Evolutionary conservation across 2,888 invertebrate genomes (phyloP).

Genomic region (Agrotis puta): DNA sequence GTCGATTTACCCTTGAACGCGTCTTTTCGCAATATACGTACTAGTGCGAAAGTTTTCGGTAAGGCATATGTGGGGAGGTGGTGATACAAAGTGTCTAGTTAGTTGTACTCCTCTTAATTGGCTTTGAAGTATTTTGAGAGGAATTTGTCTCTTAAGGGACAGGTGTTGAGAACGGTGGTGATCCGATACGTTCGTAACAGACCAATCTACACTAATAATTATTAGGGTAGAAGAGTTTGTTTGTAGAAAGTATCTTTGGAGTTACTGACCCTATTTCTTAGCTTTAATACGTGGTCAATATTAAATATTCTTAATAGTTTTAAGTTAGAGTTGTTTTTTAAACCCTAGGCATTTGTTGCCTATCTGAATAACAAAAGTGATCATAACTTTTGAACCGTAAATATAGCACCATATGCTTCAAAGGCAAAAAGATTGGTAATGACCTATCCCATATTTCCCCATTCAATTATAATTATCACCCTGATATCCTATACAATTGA

Average conservation of each 20-base stretch:
- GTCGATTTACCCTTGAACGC: slow-evolving; percentile 29
- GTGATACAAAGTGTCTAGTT: slow-evolving; percentile 16
- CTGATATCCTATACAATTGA: too few species aligned
- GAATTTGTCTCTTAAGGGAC: background rate
- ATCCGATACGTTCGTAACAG: background rate
- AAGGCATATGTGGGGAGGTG: slow-evolving; percentile 23
- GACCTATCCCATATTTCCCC: background rate
- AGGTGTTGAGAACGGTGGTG: background rate
- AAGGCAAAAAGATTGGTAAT: too few species aligned
- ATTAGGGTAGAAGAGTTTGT: background rate
- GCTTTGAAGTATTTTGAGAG: slow-evolving; percentile 5
- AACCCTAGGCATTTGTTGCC: too few species aligned
- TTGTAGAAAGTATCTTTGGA: too few species aligned
- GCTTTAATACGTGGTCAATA: too few species aligned
- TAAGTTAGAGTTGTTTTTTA: too few species aligned
- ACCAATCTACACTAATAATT: background rate
- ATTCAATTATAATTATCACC: too few species aligned
- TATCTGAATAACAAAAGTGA: too few species aligned
- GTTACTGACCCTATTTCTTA: too few species aligned
- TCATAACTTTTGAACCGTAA: too few species aligned
- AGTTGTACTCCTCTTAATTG: slow-evolving; percentile 5
- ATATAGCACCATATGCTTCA: too few species aligned
- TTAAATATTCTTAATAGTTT: too few species aligned
- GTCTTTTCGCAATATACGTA: slow-evolving; percentile 19
- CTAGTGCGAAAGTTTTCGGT: slow-evolving; percentile 23